phyloP scores from a whole-genome alignment of 1,140 invertebrate species.

The Procambarus virginalis region DNA sequence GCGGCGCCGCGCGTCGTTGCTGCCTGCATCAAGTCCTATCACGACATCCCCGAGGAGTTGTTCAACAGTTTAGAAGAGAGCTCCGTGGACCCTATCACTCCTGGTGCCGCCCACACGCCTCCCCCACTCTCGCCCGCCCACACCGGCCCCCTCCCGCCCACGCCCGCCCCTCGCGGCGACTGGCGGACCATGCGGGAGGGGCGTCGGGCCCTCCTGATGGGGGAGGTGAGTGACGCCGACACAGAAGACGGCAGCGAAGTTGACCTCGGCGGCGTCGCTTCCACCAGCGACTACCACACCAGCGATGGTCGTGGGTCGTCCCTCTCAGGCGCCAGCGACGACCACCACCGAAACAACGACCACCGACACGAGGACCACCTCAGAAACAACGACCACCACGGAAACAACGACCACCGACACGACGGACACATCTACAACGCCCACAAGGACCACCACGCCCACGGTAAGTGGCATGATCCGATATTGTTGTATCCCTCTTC shows the following conservation, averaged over 20 bases:
- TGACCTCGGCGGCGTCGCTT: conserved; percentile 11
- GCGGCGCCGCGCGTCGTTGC: conserved; percentile 11
- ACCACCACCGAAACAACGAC: conserved; percentile 35
- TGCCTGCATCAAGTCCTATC: conserved; percentile 25
- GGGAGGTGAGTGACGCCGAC: conserved; percentile 10
- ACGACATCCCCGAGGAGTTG: conserved; percentile 40
- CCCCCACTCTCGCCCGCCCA: background rate
- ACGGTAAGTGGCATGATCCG: background rate
- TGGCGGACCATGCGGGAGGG: background rate
- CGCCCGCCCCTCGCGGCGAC: conserved; percentile 7
- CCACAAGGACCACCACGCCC: background rate
- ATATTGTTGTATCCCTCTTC: background rate
- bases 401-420: background rate
- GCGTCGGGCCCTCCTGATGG: background rate
- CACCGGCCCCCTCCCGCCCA: background rate
- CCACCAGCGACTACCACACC: conserved; percentile 46
- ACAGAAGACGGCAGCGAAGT: conserved; percentile 19
- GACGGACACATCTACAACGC: background rate
- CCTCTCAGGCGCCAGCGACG: conserved; percentile 21
- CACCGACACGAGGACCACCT: conserved; percentile 4
- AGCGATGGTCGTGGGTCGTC: conserved; percentile 44
- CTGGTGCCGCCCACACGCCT: background rate
- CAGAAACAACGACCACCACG: background rate
- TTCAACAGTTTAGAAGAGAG: conserved; percentile 51
- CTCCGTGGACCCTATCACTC: conserved; percentile 47